Conservation (phyloP, 1,140 invertebrate species). For the Hylyphantes graminicola region DNA sequence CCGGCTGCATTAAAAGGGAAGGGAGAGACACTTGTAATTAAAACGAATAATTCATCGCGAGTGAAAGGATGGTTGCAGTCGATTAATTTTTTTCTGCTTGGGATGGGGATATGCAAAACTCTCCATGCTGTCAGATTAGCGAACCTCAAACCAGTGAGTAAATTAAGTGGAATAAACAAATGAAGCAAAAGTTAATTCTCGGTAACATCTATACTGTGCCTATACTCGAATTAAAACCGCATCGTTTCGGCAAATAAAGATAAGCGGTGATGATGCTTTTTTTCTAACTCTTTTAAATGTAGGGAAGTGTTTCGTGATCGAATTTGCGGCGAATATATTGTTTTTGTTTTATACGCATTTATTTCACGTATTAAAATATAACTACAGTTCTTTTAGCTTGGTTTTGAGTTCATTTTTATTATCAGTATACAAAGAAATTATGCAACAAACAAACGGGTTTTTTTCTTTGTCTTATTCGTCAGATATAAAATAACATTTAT, state of each 20-base stretch:
- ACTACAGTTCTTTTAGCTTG: too few relatives aligned
- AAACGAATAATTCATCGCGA: conserved; percentile 59
- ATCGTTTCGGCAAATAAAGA: background rate
- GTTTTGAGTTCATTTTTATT: too few relatives aligned
- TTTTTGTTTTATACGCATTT: too few relatives aligned
- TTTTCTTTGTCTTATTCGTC: too few relatives aligned
- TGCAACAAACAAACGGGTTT: too few relatives aligned
- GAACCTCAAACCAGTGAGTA: conserved; percentile 49
- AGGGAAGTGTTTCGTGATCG: too few relatives aligned
- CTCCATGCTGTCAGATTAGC: conserved; percentile 27
- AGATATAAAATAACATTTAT: too few relatives aligned
- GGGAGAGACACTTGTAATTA: conserved; percentile 56
- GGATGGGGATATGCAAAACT: conserved; percentile 44
- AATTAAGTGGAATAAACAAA: conserved; percentile 49
- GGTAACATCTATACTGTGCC: conserved; percentile 2
- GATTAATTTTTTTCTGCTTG: conserved; percentile 44
- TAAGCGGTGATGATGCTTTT: background rate
- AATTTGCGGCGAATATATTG: too few relatives aligned
- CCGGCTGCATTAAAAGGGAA: conserved; percentile 35
- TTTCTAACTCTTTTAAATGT: background rate
- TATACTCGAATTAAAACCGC: conserved; percentile 9
- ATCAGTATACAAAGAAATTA: too few relatives aligned
- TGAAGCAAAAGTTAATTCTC: conserved; percentile 25
- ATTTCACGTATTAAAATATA: too few relatives aligned
- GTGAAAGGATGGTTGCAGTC: conserved; percentile 41